phyloP scores from a whole-genome alignment of 2,888 invertebrate genomes.

The Odontomyia ornata region DNA sequence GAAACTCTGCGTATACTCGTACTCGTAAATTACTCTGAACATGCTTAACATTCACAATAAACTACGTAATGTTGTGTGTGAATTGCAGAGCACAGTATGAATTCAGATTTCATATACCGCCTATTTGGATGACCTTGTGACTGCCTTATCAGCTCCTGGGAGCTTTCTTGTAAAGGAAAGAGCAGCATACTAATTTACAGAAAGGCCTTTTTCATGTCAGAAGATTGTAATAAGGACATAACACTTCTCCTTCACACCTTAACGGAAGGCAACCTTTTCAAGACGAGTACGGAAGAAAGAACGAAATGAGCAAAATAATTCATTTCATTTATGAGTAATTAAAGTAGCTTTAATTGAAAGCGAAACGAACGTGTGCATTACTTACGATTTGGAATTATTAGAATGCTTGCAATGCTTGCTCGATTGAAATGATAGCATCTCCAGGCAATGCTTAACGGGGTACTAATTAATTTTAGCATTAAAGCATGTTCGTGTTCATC shows the following conservation, averaged over 20 bases:
- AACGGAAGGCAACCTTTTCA: background rate
- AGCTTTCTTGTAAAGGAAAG: background rate
- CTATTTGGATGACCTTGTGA: background rate
- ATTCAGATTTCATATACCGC: background rate
- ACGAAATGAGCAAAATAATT: background rate
- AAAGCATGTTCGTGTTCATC: too few relatives aligned
- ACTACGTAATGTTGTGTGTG: background rate
- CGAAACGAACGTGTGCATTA: background rate
- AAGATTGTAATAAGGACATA: background rate
- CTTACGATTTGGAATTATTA: too few relatives aligned
- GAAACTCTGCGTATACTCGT: background rate
- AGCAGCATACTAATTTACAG: background rate
- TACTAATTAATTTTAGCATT: too few relatives aligned
- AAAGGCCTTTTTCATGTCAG: background rate
- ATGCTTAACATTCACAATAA: slow-evolving; percentile 10
- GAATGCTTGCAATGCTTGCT: too few relatives aligned
- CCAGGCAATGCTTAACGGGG: too few relatives aligned
- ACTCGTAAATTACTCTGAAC: background rate
- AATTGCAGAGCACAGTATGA: background rate
- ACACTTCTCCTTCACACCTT: background rate
- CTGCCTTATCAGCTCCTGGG: background rate
- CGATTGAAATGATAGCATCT: too few relatives aligned
- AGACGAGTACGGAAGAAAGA: background rate
- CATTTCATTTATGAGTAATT: slow-evolving; percentile 19
- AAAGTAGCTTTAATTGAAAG: slow-evolving; percentile 16